phyloP scores from a whole-genome alignment of 2,113 vertebrate species.

The Hyperoodon ampullatus region DNA sequence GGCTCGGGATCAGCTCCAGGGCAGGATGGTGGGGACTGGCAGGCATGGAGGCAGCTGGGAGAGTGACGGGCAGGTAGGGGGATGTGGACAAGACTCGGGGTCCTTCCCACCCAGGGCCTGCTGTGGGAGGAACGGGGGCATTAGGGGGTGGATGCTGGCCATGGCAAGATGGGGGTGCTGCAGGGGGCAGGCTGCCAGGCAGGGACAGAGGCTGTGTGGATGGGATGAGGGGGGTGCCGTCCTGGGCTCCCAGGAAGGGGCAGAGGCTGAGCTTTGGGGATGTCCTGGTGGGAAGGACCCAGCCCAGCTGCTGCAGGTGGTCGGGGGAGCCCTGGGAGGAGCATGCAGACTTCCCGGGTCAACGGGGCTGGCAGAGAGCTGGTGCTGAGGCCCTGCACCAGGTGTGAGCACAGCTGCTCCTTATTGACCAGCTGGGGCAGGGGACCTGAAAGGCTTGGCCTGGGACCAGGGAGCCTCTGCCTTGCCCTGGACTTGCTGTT shows the following conservation, averaged over 20 bases:
- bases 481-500: background rate
- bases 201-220: background rate
- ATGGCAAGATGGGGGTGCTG: background rate
- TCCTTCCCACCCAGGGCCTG: background rate
- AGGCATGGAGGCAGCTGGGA: background rate
- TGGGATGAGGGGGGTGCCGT: no score
- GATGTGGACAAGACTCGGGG: background rate
- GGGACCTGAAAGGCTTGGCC: background rate
- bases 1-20: background rate
- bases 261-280: background rate
- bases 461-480: background rate
- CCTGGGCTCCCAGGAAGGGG: background rate
- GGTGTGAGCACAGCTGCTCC: background rate
- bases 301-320: background rate
- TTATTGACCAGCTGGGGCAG: background rate
- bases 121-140: accelerated
- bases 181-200: no score
- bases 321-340: background rate
- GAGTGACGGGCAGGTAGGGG: background rate
- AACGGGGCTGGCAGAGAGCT: background rate
- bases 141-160: background rate
- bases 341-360: background rate
- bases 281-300: background rate
- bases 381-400: background rate
- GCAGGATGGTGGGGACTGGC: background rate